phyloP scores from a whole-genome alignment of 2,113 vertebrate species.

The Grallaria varia region DNA sequence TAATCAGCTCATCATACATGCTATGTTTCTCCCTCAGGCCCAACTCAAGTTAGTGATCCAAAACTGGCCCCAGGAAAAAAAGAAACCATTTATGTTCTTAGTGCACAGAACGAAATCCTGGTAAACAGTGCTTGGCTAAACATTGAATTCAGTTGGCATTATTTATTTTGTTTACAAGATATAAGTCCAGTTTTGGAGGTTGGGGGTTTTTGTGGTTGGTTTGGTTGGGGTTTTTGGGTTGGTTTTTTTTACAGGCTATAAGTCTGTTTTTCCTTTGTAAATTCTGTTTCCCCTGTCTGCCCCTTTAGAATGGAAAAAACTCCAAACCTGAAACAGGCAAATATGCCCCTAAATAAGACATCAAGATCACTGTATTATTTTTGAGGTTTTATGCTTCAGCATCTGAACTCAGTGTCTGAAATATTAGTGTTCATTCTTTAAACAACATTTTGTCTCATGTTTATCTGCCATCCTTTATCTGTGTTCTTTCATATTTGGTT shows the following conservation, averaged over 20 bases:
- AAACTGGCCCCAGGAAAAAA: conserved; percentile 73
- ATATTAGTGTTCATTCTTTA: conserved; percentile 17
- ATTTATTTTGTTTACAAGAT: background rate
- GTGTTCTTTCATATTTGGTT: conserved; percentile 14
- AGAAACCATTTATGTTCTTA: conserved; percentile 68
- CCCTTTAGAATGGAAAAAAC: background rate
- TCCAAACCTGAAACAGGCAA: background rate
- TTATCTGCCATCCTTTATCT: conserved; percentile 28
- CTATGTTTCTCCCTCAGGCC: conserved; percentile 73
- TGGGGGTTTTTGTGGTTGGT: background rate
- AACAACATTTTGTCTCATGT: background rate
- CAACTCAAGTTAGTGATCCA: conserved; percentile 73
- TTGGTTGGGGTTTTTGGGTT: background rate
- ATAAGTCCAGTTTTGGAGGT: background rate
- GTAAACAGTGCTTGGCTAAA: conserved; percentile 69
- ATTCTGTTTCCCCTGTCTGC: background rate
- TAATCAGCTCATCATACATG: conserved; percentile 79
- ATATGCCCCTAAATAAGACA: conserved; percentile 31
- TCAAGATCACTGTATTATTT: conserved; percentile 11
- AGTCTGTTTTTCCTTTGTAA: background rate
- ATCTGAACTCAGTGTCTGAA: conserved; percentile 10
- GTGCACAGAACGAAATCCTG: conserved; percentile 58
- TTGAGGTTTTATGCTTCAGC: background rate
- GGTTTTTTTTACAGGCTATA: background rate
- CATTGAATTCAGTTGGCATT: conserved; percentile 61